Evolutionary conservation across 1,140 invertebrate genomes (phyloP), one percentile per base, ranked within the genome.

Genomic region (Meloidogyne floridensis): DNA sequence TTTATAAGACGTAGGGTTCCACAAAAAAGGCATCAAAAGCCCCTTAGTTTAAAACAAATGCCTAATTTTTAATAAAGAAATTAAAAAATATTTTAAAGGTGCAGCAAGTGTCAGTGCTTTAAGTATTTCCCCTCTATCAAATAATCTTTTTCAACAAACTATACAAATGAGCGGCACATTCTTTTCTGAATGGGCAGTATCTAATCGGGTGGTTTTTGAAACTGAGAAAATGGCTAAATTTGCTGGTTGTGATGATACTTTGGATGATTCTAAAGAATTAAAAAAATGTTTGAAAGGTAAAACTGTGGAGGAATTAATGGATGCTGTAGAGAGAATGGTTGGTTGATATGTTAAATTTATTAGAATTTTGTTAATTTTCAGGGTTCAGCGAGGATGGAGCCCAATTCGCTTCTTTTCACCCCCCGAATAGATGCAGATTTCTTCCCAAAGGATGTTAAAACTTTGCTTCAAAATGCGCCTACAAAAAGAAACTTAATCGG

Each of bases 341-440:
- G 32, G 80, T 81, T 71, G 7, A 18, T 74, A 11, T 42, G 18
- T 18, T 18, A 7, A 18, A 6, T 6, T 71, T 71, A 20, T 42
- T 6, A 42, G 47, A 47, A 47, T 47, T 47, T 47, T 6, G 4
- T 53, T 43, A 47, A 32, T 18, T 51, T 71, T 72, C 20, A 80
- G 80, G 80, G 80, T 56, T 51, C 72, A 9, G 56, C 51, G 8
- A 42, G 72, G 13, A 13, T 9, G 15, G 72, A 80, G 15, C 2
- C 80, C 5, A 80, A 80, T 56, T 80, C 72, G 15, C 32, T 76
- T 18, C 18, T 70, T 9, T 80, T 74, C 43, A 20, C 77, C 0
- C 84, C 84, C n/a, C 84, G 84, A n/a, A 54, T 84, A 42, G 79
- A 84, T 65, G 69, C 15, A 20, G 84, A 85, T 5, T 86, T 84